Percentiles rank a stretch among this genome's conserved stretches.
Conservation (phyloP, 1,140 invertebrate species). For the Agraylea sexmaculata region DNA sequence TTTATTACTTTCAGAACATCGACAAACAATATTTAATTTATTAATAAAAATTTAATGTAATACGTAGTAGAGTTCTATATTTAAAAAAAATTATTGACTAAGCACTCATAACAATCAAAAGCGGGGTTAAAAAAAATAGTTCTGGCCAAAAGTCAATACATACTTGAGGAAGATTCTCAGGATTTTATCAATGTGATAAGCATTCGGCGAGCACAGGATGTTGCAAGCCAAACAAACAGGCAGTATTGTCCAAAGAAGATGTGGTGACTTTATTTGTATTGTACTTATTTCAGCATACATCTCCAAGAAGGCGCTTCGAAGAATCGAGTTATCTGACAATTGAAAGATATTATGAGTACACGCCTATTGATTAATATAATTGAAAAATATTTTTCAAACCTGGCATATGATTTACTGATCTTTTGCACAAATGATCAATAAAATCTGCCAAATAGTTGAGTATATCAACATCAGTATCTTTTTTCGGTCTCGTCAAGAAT, state of each 20-base stretch:
- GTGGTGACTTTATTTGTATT: slow-evolving; percentile 7
- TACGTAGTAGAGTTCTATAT: background rate
- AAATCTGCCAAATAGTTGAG: slow-evolving; percentile 22
- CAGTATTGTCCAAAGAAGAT: slow-evolving; percentile 15
- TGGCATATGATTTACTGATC: slow-evolving; percentile 27
- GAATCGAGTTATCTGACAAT: slow-evolving; percentile 11
- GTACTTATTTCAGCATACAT: slow-evolving; percentile 11
- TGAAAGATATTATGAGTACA: slow-evolving; percentile 12
- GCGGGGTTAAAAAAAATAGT: background rate
- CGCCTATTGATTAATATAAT: slow-evolving; percentile 13
- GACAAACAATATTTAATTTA: slow-evolving; percentile 7
- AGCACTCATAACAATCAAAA: background rate
- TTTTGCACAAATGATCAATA: slow-evolving; percentile 27
- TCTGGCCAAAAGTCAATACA: background rate
- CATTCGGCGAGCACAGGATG: slow-evolving; percentile 14
- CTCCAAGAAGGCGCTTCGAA: slow-evolving; percentile 15
- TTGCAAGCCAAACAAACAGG: slow-evolving; percentile 15
- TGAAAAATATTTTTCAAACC: slow-evolving; percentile 21
- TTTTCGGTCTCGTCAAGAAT: slow-evolving; percentile 20
- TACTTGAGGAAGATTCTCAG: slow-evolving; percentile 17
- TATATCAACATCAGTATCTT: slow-evolving; percentile 19
- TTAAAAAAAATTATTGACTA: background rate
- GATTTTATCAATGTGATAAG: slow-evolving; percentile 15
- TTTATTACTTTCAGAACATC: too few relatives aligned
- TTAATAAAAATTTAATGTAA: background rate